Base-by-base conservation (phyloP, 2,888 invertebrate species). In the Parapristionchus giblindavisi region DNA sequence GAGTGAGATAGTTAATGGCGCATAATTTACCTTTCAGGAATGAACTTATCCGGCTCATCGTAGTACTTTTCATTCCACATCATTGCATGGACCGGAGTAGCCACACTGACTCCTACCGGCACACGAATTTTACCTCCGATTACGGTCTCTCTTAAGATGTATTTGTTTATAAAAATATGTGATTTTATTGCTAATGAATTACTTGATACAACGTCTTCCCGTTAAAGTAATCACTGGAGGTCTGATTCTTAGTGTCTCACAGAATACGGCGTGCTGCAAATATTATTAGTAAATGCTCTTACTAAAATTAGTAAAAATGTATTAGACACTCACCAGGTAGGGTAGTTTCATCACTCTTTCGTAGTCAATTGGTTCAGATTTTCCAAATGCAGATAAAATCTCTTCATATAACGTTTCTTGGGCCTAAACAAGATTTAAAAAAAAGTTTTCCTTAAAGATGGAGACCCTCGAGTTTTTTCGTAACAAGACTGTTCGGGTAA, bases 191-290 rank as follows among this genome's bases (percentile, higher is more conserved):
- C 11, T 8, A 34, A 4, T 3, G 36, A n/a, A 36, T 36, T 24
- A 68, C 68, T 71, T 73, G 48, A 73, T 73, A n/a, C 60, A 73
- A 5, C 27, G 32, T 17, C 73, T 1, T 0, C 48, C 60, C 11
- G 43, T 73, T 11, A 73, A n/a, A 1, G 73, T 61, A 0, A 40
- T 43, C 24, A 73, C 73, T 1, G 73, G 73, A 17, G 73, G 73
- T 11, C 34, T 48, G 60, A 56, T 24, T 0, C 73, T 43, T 0
- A 73, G 73, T 1, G 61, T 36, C 24, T 73, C 73, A 29, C 54
- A 61, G 61, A 73, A 73, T 0, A 73, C 73, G 0, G 73, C 73
- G 36, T 73, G 73, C 73, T 73, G 61, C 5, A 43, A 56, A n/a
- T n/a, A n/a, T n/a, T n/a, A n/a, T n/a, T n/a, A n/a, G n/a, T n/a